A percentile compares a stretch with the other conserved stretches of the same genome.
These are phyloP conservation scores for Megastigmus dorsalis DNA, from an alignment of 2,888 invertebrate genomes.

Conservation along the genomic window DNA sequence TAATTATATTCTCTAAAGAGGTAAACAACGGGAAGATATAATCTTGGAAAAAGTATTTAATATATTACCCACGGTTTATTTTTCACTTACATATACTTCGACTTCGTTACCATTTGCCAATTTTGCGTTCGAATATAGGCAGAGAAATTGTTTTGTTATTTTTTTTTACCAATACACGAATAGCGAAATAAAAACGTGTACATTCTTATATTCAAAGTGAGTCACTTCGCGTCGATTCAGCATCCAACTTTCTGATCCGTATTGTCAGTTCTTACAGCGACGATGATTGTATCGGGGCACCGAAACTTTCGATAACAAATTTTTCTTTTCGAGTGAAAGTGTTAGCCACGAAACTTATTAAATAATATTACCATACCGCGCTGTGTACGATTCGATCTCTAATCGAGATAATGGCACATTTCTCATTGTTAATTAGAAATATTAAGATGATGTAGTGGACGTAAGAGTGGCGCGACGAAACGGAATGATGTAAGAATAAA, in stretches of 20 bases:
- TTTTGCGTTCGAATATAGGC: neutral
- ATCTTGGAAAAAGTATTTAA: slow-evolving; percentile 9
- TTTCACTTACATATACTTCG: no score
- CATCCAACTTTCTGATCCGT: slow-evolving; percentile 18
- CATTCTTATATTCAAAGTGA: slow-evolving; percentile 13
- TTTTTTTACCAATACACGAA: neutral
- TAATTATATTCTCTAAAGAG: slow-evolving; percentile 37
- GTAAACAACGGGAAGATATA: slow-evolving; percentile 23
- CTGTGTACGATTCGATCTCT: slow-evolving; percentile 19
- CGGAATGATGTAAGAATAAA: slow-evolving; percentile 23
- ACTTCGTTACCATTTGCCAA: slow-evolving; percentile 11
- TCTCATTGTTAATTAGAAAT: slow-evolving; percentile 29
- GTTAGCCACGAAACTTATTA: neutral
- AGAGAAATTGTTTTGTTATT: neutral
- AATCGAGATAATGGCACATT: neutral
- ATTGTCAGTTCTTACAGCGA: neutral
- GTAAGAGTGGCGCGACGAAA: neutral
- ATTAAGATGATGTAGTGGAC: slow-evolving; percentile 10
- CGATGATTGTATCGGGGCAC: slow-evolving; percentile 31
- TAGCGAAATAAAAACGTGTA: neutral
- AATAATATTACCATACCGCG: slow-evolving; percentile 1
- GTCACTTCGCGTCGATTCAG: slow-evolving; percentile 3
- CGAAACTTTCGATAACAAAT: neutral
- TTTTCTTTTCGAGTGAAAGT: slow-evolving; percentile 23
- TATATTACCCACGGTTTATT: neutral